These are phyloP conservation scores for Drosophila trapezifrons DNA, from an alignment of 1,140 invertebrate species.

Conservation along the genomic window DNA sequence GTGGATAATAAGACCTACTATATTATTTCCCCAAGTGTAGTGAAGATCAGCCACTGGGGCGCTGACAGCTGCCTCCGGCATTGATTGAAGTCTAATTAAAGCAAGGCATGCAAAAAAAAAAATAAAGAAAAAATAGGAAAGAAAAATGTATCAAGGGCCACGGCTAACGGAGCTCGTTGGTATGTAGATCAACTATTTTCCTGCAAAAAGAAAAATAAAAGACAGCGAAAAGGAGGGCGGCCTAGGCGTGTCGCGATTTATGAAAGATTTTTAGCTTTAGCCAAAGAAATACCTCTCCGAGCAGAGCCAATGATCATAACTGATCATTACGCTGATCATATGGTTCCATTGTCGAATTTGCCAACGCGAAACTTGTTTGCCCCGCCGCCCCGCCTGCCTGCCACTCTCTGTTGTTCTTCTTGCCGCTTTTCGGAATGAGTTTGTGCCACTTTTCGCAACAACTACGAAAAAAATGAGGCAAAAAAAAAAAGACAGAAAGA, in stretches of 20 bases:
- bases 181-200: slow-evolving; percentile 62
- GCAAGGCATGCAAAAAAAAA: slow-evolving; percentile 47
- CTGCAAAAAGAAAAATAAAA: slow-evolving; percentile 10
- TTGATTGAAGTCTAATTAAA: slow-evolving; percentile 82
- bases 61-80: slow-evolving; percentile 62
- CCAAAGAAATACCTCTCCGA: slow-evolving; percentile 16
- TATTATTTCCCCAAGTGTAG: background rate
- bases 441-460: slow-evolving; percentile 75
- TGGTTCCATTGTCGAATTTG: slow-evolving; percentile 81
- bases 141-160: slow-evolving; percentile 41
- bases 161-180: slow-evolving; percentile 46
- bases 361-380: slow-evolving; percentile 73
- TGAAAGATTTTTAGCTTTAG: slow-evolving; percentile 37
- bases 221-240: slow-evolving; percentile 24
- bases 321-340: slow-evolving; percentile 80
- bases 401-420: slow-evolving; percentile 26
- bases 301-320: slow-evolving; percentile 70
- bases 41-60: slow-evolving; percentile 49
- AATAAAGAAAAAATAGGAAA: slow-evolving; percentile 4
- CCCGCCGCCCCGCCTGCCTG: slow-evolving; percentile 1
- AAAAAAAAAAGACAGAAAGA: slow-evolving; percentile 34
- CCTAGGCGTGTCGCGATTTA: slow-evolving; percentile 62
- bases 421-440: slow-evolving; percentile 69
- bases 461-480: slow-evolving; percentile 47
- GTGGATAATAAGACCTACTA: background rate